phyloP scores from a whole-genome alignment of 1,140 invertebrate species.

The Stegodyphus dumicola region DNA sequence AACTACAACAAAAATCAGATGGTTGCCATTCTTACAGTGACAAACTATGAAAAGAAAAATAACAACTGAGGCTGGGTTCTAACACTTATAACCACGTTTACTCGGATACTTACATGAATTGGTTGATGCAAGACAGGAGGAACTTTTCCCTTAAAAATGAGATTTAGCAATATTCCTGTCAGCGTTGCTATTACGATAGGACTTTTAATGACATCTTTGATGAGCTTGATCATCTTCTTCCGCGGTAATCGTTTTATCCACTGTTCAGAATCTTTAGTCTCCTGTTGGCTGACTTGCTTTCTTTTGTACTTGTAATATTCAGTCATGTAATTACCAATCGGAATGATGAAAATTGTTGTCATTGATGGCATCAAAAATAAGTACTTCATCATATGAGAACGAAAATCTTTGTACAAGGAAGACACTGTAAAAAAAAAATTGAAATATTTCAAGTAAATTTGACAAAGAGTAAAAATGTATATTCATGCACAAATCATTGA shows the following conservation, averaged over 20 bases:
- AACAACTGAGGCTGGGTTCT: no score
- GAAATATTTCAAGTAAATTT: no score
- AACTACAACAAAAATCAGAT: no score
- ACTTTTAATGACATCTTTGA: not conserved
- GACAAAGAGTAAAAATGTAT: no score
- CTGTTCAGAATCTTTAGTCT: not conserved
- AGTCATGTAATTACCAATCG: slow-evolving; percentile 15
- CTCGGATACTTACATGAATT: slow-evolving; percentile 18
- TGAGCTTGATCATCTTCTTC: not conserved
- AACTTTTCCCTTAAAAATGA: not conserved
- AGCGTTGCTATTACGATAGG: slow-evolving; percentile 19
- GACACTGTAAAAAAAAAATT: slow-evolving; percentile 19
- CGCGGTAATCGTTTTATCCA: no score
- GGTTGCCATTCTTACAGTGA: no score
- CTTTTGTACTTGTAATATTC: not conserved
- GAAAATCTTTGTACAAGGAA: slow-evolving; percentile 8
- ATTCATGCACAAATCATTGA: no score
- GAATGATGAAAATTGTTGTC: slow-evolving; percentile 24
- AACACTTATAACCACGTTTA: no score
- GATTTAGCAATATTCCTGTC: slow-evolving; percentile 13
- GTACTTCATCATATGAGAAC: slow-evolving; percentile 38
- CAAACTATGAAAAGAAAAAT: no score
- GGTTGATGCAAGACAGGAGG: slow-evolving; percentile 16
- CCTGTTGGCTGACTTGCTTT: not conserved
- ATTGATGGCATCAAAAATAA: slow-evolving; percentile 42